Evolutionary conservation across 2,113 vertebrate species (phyloP).

Genomic region (Etia nguti): DNA sequence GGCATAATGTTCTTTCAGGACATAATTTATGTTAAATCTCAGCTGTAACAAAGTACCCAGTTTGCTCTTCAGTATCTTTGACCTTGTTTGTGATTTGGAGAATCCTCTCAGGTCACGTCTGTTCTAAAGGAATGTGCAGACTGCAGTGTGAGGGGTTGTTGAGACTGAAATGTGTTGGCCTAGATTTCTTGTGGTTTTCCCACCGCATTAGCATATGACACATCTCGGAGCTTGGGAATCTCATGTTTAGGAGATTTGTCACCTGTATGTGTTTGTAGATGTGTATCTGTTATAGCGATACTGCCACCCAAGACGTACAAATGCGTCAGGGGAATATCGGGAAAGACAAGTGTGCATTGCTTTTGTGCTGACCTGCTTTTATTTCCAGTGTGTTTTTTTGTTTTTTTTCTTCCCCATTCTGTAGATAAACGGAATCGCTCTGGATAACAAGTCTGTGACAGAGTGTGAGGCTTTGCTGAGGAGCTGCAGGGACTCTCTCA

Average conservation of each 20-base stretch:
- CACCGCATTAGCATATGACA: not conserved
- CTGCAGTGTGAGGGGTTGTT: not conserved
- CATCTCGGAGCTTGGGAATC: not conserved
- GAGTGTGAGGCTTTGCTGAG: conserved; percentile 93
- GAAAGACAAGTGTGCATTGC: not conserved
- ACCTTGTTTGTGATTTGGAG: not conserved
- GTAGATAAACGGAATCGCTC: conserved; percentile 94
- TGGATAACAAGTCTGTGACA: conserved; percentile 96
- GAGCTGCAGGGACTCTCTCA: conserved; percentile 89
- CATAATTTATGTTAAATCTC: not conserved
- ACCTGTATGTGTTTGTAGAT: conserved; percentile 13
- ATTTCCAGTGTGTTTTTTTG: conserved; percentile 18
- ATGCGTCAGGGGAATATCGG: not conserved
- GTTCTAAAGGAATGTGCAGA: conserved; percentile 35
- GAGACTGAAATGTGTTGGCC: conserved; percentile 37
- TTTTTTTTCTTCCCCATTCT: conserved; percentile 22
- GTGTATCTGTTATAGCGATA: not conserved
- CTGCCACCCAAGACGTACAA: not conserved
- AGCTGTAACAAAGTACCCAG: not conserved
- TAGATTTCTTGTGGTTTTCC: conserved; percentile 29
- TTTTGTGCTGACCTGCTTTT: conserved; percentile 19
- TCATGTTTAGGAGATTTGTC: not conserved
- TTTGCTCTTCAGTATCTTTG: not conserved
- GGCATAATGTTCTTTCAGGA: not conserved
- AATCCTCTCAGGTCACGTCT: not conserved